A percentile compares a stretch with the other conserved stretches of the same genome.
These are phyloP conservation scores for Lepas anatifera DNA, from an alignment of 2,888 invertebrate genomes.

Conservation along the genomic window DNA sequence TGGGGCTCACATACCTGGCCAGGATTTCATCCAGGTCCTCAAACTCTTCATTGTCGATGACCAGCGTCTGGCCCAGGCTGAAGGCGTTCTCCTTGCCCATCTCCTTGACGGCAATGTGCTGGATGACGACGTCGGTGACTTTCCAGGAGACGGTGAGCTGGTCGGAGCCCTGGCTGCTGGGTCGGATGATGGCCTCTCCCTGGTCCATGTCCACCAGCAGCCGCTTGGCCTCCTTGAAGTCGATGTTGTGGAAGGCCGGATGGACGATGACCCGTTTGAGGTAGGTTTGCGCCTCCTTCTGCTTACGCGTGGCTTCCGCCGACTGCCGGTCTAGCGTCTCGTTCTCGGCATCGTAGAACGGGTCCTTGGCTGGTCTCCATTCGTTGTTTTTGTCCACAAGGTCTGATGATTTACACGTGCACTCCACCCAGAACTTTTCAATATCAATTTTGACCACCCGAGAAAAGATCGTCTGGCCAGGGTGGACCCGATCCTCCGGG, in stretches of 20 bases:
- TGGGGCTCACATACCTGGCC: constrained; percentile 88
- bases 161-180: constrained; percentile 92
- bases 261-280: constrained; percentile 95
- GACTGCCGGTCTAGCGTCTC: constrained; percentile 66
- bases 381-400: constrained; percentile 78
- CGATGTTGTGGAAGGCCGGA: constrained; percentile 93
- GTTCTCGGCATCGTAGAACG: constrained; percentile 75
- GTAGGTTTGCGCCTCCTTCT: constrained; percentile 70
- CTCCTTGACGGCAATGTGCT: constrained; percentile 92
- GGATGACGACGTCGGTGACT: constrained; percentile 82
- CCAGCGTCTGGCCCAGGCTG: constrained; percentile 73
- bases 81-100: constrained; percentile 94
- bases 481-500: constrained; percentile 80
- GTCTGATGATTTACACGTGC: constrained; percentile 87
- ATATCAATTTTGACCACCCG: constrained; percentile 92
- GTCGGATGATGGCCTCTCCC: constrained; percentile 91
- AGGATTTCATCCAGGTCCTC: constrained; percentile 99
- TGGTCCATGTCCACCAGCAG: constrained; percentile 85
- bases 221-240: constrained; percentile 81
- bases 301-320: constrained; percentile 61
- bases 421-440: constrained; percentile 82
- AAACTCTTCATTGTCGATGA: constrained; percentile 79
- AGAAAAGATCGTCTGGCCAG: constrained; percentile 71
- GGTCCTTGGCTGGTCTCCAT: constrained; percentile 80
- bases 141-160: constrained; percentile 99